Evolutionary conservation across 2,797 vertebrate species (phyloP), one percentile per base, ranked within the genome.

Genomic region (Neosilurus hyrtlii): DNA sequence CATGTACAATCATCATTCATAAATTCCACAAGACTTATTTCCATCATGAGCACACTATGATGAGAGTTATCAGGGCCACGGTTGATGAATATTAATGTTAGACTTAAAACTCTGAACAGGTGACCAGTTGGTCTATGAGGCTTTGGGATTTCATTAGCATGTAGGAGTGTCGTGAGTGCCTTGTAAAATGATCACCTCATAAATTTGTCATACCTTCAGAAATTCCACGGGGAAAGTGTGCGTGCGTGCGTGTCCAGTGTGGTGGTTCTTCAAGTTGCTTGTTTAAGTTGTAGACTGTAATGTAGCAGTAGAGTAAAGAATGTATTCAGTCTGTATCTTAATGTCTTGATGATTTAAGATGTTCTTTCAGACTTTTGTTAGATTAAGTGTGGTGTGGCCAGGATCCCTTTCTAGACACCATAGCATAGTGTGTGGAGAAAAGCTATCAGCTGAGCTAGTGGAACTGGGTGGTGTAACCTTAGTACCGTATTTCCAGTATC

Each of bases 101-200:
- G 35, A 18, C 80, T 30, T 43, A 35, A 74, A 51, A 74, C 30
- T 10, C 51, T 49, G 51, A 51, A 37, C 61, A 73, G 10, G 68
- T 66, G 37, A 80, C 68, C 68, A 74, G 67, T 72, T 61, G 65
- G 71, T 83, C 78, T 83, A 77, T 66, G 82, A 66, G 63, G 74
- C 54, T 77, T 77, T 68, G 11, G 35, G 62, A 68, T 68, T 77
- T 67, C 73, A 77, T 77, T 78, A 83, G 57, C 18, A 78, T 83
- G 56, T 70, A 83, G 49, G 82, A 83, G 82, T 35, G 35, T 61
- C 57, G 74, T 70, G 68, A 83, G 74, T 61, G 81, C 12, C 63
- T 77, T 65, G 65, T 77, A 52, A 78, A 78, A 78, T 61, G 73
- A 66, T 59, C 43, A 61, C 72, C 82, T 63, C 82, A 71, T 78